These are phyloP conservation scores for Allacma fusca DNA, from an alignment of 2,888 invertebrate species.

Conservation along the genomic window DNA sequence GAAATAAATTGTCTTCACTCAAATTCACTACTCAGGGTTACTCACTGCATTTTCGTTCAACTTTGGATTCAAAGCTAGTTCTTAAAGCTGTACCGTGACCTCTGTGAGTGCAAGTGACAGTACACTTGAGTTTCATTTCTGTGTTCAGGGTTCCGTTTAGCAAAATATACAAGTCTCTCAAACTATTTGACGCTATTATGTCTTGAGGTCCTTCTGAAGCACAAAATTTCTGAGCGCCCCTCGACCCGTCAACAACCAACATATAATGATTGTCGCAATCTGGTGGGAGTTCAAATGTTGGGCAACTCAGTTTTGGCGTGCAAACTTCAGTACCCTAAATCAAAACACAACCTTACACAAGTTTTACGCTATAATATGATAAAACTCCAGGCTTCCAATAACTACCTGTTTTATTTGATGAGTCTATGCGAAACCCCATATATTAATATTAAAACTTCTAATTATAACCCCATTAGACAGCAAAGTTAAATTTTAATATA, in stretches of 20 bases:
- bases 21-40: no score
- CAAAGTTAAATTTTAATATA: no score
- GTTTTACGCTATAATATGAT: neutral
- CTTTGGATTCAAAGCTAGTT: conserved; percentile 27
- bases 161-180: conserved; percentile 54
- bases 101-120: conserved; percentile 49
- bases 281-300: conserved; percentile 25
- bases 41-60: conserved; percentile 53
- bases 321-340: conserved; percentile 57
- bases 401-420: no score
- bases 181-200: conserved; percentile 46
- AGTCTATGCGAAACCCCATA: no score
- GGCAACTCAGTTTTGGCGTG: conserved; percentile 52
- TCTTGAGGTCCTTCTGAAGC: conserved; percentile 39
- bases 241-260: conserved; percentile 51
- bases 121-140: conserved; percentile 47
- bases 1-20: neutral
- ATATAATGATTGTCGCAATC: conserved; percentile 41
- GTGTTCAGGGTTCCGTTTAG: conserved; percentile 40
- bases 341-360: conserved; percentile 12
- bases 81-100: conserved; percentile 43
- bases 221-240: conserved; percentile 51
- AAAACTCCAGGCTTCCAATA: neutral
- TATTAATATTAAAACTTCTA: no score
- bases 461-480: no score